phyloP scores from a whole-genome alignment of 1,140 invertebrate species.

The Heliconius himera region DNA sequence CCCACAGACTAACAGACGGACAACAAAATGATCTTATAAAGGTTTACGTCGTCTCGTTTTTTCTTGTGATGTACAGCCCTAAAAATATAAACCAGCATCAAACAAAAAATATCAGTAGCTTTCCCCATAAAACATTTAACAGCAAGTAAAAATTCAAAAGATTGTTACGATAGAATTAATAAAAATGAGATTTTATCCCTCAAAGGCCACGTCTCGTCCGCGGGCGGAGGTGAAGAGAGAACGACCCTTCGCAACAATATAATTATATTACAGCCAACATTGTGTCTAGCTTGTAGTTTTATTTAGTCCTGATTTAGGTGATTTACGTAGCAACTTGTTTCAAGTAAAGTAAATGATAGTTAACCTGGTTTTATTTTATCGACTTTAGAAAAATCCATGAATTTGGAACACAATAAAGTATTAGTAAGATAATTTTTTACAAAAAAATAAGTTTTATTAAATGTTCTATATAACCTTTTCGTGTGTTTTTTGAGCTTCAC shows the following conservation, averaged over 20 bases:
- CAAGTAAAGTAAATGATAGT: not conserved
- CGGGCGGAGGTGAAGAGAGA: not conserved
- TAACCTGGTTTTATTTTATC: not conserved
- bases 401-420: no score
- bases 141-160: slow-evolving; percentile 5
- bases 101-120: slow-evolving; percentile 1
- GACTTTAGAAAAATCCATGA: not conserved
- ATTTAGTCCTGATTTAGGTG: not conserved
- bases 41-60: no score
- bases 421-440: no score
- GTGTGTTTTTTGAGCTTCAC: no score
- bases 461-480: no score
- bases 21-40: no score
- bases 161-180: slow-evolving; percentile 7
- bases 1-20: no score
- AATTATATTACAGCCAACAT: not conserved
- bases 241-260: not conserved
- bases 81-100: not conserved
- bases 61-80: not conserved
- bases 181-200: slow-evolving; percentile 3
- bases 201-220: not conserved
- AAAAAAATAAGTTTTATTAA: no score
- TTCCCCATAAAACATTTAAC: not conserved
- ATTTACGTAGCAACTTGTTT: not conserved
- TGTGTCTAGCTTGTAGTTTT: not conserved